A percentile compares a stretch with the other conserved stretches of the same genome.
Evolutionary conservation across 1,140 invertebrate genomes (phyloP).

Genomic region (Condylostylus longicornis): DNA sequence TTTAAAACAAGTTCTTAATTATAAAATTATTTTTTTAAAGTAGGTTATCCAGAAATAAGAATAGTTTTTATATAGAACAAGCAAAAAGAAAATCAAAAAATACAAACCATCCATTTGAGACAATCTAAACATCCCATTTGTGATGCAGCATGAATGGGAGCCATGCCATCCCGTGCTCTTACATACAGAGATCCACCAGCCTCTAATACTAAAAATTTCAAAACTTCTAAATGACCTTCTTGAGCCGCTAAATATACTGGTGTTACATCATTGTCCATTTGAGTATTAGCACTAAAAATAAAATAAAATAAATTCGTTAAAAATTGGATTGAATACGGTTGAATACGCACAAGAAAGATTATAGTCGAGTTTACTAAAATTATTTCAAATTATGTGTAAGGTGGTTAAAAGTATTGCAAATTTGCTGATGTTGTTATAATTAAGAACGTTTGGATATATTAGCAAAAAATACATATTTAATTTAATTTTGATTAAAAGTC

Average conservation of each 20-base stretch:
- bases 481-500: too few relatives aligned
- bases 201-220: slow-evolving; percentile 65
- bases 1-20: too few relatives aligned
- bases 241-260: slow-evolving; percentile 79
- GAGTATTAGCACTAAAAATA: slow-evolving; percentile 58
- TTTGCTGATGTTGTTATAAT: too few relatives aligned
- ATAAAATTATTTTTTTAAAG: too few relatives aligned
- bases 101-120: slow-evolving; percentile 74
- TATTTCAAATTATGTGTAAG: too few relatives aligned
- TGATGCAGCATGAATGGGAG: slow-evolving; percentile 70
- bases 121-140: slow-evolving; percentile 76
- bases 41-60: too few relatives aligned
- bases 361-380: too few relatives aligned
- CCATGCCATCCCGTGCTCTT: slow-evolving; percentile 75
- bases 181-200: slow-evolving; percentile 57
- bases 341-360: too few relatives aligned
- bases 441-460: too few relatives aligned
- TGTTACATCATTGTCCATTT: slow-evolving; percentile 80
- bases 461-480: too few relatives aligned
- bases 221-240: slow-evolving; percentile 69
- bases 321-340: too few relatives aligned
- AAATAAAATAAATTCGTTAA: background rate
- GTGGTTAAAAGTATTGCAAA: too few relatives aligned
- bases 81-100: slow-evolving; percentile 4
- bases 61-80: slow-evolving; percentile 2